Evolutionary conservation across 2,113 vertebrate species (phyloP).

Genomic region (Pomatorhinus ruficollis): DNA sequence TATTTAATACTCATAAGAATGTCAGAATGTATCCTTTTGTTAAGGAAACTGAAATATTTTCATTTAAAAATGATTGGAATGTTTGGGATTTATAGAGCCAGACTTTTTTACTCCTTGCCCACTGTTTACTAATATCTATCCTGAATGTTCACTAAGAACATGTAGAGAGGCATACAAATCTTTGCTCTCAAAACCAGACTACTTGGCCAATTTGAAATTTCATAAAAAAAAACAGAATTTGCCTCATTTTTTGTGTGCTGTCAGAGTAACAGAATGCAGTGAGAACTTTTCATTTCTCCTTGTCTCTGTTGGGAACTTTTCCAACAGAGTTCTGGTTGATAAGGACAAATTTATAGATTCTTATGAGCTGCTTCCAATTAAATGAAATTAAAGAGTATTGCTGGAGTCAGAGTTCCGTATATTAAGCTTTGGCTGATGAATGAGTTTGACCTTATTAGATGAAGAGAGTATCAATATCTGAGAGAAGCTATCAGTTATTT

Average conservation of each 20-base stretch:
- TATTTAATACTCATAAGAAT: neutral
- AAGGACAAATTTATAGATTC: neutral
- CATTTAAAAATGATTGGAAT: neutral
- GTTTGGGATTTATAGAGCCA: neutral
- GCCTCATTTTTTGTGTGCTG: rapidly evolving
- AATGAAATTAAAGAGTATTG: neutral
- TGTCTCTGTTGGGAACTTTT: neutral
- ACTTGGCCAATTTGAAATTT: neutral
- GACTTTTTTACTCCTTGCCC: neutral
- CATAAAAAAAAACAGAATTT: neutral
- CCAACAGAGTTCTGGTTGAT: neutral
- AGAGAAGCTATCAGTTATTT: neutral
- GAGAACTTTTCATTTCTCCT: neutral
- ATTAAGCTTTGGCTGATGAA: neutral
- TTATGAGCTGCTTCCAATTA: neutral
- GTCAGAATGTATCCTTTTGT: neutral
- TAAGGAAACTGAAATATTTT: neutral
- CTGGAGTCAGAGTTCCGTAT: neutral
- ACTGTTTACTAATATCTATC: neutral
- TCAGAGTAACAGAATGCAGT: neutral
- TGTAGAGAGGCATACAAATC: neutral
- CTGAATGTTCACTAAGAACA: neutral
- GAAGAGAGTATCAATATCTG: neutral
- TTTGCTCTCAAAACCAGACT: neutral
- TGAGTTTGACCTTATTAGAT: neutral